Percentiles rank a stretch among this genome's conserved stretches.
phyloP scores from a whole-genome alignment of 1,140 invertebrate genomes.

The Temnothorax curvispinosus region DNA sequence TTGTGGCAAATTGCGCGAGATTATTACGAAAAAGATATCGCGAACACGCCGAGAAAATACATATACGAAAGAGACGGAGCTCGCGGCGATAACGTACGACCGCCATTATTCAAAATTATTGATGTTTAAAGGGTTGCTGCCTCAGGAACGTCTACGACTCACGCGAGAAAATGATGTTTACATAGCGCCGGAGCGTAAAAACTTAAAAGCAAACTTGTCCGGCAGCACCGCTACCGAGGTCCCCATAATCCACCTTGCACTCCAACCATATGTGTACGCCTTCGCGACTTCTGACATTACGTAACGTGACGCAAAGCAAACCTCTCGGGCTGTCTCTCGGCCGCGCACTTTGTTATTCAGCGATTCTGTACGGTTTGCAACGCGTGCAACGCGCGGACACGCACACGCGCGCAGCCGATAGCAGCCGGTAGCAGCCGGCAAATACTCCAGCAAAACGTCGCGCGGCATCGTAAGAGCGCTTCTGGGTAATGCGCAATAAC shows the following conservation, averaged over 20 bases:
- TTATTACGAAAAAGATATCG: neutral
- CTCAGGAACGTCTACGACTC: neutral
- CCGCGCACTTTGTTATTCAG: slow-evolving; percentile 37
- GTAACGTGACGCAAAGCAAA: slow-evolving; percentile 43
- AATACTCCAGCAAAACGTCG: slow-evolving; percentile 42
- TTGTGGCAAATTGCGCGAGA: slow-evolving; percentile 33
- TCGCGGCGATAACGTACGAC: neutral
- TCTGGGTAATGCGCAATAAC: slow-evolving; percentile 48
- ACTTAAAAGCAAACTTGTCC: slow-evolving; percentile 21
- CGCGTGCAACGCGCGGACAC: neutral
- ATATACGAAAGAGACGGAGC: neutral
- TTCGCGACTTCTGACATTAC: slow-evolving; percentile 45
- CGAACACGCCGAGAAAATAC: neutral
- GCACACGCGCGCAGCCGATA: too few relatives aligned
- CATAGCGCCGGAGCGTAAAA: neutral
- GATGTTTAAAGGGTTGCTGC: neutral
- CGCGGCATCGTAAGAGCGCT: slow-evolving; percentile 42
- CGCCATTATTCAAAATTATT: neutral
- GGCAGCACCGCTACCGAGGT: neutral
- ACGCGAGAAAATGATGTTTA: slow-evolving; percentile 19
- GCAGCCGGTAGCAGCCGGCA: neutral
- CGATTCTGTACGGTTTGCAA: slow-evolving; percentile 29
- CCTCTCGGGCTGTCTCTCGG: slow-evolving; percentile 1
- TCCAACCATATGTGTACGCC: neutral
- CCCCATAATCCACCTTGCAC: slow-evolving; percentile 34